Evolutionary conservation across 2,888 invertebrate genomes (phyloP).

Genomic region (Timema podura): DNA sequence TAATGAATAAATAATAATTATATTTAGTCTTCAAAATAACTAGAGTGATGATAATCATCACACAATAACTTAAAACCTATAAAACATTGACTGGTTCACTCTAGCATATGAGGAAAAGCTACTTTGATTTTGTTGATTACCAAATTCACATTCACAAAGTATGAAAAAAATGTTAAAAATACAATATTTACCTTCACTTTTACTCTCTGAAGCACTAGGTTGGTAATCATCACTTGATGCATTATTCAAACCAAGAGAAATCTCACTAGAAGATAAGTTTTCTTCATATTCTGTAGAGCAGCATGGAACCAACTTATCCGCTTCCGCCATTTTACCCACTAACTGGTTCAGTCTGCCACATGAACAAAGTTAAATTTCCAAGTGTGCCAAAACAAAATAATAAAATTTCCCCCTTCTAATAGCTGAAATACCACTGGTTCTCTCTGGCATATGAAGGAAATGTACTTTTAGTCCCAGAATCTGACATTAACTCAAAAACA

Average conservation of each 20-base stretch:
- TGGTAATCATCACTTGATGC: conserved; percentile 9
- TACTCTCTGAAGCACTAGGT: conserved; percentile 3
- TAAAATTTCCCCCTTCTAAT: background rate
- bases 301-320: background rate
- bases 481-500: too few relatives aligned
- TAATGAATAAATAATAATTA: too few relatives aligned
- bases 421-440: background rate
- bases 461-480: too few relatives aligned
- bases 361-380: background rate
- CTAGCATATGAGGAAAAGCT: conserved; percentile 6
- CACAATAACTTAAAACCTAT: too few relatives aligned
- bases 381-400: conserved; percentile 1
- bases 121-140: too few relatives aligned
- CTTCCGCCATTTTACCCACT: background rate
- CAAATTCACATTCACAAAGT: too few relatives aligned
- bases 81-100: background rate
- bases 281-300: background rate
- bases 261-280: background rate
- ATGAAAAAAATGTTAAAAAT: background rate
- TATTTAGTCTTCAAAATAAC: too few relatives aligned
- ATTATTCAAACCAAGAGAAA: background rate
- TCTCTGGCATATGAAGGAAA: too few relatives aligned
- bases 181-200: background rate
- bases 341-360: conserved; percentile 7
- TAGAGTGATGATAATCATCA: too few relatives aligned